Percentiles rank a stretch among this genome's conserved stretches.
phyloP scores from a whole-genome alignment of 2,888 invertebrate species.

The Exephanes ischioxanthus region DNA sequence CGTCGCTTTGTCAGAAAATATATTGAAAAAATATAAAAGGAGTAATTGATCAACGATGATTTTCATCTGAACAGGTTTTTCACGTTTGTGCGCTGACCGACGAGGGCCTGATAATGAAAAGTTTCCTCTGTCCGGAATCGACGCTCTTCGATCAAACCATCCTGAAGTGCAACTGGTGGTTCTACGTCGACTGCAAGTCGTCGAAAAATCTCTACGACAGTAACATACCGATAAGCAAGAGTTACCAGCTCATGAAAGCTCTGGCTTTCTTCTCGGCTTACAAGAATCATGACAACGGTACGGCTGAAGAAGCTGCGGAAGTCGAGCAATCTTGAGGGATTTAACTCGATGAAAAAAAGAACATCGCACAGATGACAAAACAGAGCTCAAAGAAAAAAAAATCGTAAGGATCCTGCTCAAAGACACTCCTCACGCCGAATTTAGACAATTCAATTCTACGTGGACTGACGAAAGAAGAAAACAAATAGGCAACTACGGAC shows the following conservation, averaged over 20 bases:
- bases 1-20: not conserved
- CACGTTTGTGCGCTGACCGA: constrained; percentile 96
- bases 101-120: constrained; percentile 95
- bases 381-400: constrained; percentile 12
- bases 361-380: not conserved
- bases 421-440: constrained; percentile 19
- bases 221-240: constrained; percentile 96
- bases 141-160: constrained; percentile 96
- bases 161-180: constrained; percentile 97
- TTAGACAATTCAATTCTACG: constrained; percentile 34
- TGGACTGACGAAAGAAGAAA: not conserved
- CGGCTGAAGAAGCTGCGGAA: constrained; percentile 71
- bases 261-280: constrained; percentile 95
- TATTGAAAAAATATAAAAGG: not conserved
- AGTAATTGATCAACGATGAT: not conserved
- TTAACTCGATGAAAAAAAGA: not conserved
- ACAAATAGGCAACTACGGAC: constrained; percentile 22
- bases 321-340: constrained; percentile 49
- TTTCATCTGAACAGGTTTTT: constrained; percentile 89
- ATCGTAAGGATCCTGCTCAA: constrained; percentile 6
- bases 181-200: constrained; percentile 95
- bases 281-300: constrained; percentile 88
- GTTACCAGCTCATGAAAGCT: constrained; percentile 96
- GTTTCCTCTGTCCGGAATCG: constrained; percentile 95
- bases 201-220: constrained; percentile 94